phyloP scores from a whole-genome alignment of 2,888 invertebrate genomes.

The Ischnura elegans region DNA sequence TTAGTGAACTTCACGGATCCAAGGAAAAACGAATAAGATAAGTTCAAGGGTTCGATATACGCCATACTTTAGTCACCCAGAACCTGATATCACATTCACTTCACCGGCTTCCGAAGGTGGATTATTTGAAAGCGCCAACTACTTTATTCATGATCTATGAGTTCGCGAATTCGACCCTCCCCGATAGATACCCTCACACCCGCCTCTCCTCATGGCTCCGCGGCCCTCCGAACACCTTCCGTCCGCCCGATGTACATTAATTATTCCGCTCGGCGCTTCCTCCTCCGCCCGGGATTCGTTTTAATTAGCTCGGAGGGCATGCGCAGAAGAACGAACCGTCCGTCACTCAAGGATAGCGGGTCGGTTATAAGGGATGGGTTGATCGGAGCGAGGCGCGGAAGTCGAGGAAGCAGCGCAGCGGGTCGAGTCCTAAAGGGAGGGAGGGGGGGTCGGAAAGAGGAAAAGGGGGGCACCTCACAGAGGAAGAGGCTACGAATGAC shows the following conservation, averaged over 20 bases:
- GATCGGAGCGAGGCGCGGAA: not conserved
- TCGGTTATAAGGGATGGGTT: not conserved
- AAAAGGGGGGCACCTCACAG: not conserved
- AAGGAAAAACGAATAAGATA: too few species aligned
- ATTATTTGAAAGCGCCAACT: too few species aligned
- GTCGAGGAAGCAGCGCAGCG: too few species aligned
- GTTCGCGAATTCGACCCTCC: too few species aligned
- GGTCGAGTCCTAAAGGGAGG: not conserved
- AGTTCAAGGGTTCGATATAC: too few species aligned
- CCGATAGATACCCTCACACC: not conserved
- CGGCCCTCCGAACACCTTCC: conserved; percentile 43
- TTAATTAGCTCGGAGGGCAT: conserved; percentile 53
- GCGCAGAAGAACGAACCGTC: conserved; percentile 64
- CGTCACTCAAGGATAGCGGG: conserved; percentile 53
- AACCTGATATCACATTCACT: too few species aligned
- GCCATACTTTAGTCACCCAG: too few species aligned
- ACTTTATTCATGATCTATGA: too few species aligned
- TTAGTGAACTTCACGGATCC: too few species aligned
- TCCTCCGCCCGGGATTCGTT: conserved; percentile 66
- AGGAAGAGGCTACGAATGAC: not conserved
- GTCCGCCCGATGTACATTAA: conserved; percentile 59
- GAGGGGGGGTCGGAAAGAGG: too few species aligned
- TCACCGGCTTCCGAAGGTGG: too few species aligned
- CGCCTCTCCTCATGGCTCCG: not conserved
- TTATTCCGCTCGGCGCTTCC: conserved; percentile 61